A percentile compares a stretch with the other conserved stretches of the same genome.
Evolutionary conservation across 1,140 invertebrate species (phyloP).

Genomic region (Hermetia illucens): DNA sequence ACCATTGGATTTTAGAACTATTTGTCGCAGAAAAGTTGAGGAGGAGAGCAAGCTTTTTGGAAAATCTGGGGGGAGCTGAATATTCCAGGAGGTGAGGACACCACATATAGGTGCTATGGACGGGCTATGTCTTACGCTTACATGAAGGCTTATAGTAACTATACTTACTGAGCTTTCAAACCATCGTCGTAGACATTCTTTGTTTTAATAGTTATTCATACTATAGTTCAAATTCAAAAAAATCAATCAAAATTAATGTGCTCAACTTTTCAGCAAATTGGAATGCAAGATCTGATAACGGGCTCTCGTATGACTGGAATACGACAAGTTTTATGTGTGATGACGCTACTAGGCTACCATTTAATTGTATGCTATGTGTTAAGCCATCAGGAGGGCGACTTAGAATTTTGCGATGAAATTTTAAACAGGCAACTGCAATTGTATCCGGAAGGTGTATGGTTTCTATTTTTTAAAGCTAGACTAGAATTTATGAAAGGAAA

Average conservation of each 20-base stretch:
- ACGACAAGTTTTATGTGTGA: conserved; percentile 69
- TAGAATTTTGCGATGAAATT: conserved; percentile 57
- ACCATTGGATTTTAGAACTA: too few species aligned
- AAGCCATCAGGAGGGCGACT: conserved; percentile 64
- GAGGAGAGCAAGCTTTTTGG: too few species aligned
- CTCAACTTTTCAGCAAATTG: conserved; percentile 42
- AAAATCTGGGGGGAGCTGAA: too few species aligned
- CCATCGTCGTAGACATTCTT: too few species aligned
- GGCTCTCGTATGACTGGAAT: conserved; percentile 60
- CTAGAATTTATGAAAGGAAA: conserved; percentile 70
- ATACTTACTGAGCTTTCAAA: too few species aligned
- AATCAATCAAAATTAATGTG: too few species aligned
- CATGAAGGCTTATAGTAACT: conserved; percentile 6
- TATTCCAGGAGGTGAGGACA: too few species aligned
- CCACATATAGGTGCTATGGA: too few species aligned
- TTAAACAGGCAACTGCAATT: conserved; percentile 48
- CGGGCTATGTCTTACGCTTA: too few species aligned
- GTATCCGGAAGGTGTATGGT: conserved; percentile 79
- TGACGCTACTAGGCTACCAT: conserved; percentile 72
- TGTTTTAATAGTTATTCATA: conserved; percentile 1
- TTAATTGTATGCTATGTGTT: conserved; percentile 71
- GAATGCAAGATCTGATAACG: conserved; percentile 56
- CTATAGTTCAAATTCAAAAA: background rate
- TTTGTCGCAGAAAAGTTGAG: too few species aligned
- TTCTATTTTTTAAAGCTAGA: conserved; percentile 81